These are phyloP conservation scores for Nesogale talazaci DNA, from an alignment of 2,113 vertebrate species.

Conservation along the genomic window DNA sequence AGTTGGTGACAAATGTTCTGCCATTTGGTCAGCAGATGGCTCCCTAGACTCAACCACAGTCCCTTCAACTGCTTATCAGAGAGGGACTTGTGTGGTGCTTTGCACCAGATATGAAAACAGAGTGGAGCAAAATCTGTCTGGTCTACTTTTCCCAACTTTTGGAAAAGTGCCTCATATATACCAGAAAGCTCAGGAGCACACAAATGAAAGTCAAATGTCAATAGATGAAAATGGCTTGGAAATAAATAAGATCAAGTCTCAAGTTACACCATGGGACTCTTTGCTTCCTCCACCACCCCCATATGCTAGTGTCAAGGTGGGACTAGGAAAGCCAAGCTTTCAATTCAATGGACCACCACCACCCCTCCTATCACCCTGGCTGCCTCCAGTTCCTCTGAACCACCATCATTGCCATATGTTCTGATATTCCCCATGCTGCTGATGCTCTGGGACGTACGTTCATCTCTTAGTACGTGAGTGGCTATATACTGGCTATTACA, in stretches of 20 bases:
- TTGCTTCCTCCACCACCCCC: slow-evolving; percentile 83
- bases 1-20: slow-evolving; percentile 90
- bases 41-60: slow-evolving; percentile 91
- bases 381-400: slow-evolving; percentile 50
- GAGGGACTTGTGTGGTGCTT: slow-evolving; percentile 89
- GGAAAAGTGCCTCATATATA: slow-evolving; percentile 83
- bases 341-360: not conserved
- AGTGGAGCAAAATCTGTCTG: slow-evolving; percentile 89
- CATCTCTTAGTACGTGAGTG: slow-evolving; percentile 97
- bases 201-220: slow-evolving; percentile 87
- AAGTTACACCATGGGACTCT: slow-evolving; percentile 81
- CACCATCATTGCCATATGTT: slow-evolving; percentile 92
- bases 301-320: slow-evolving; percentile 82
- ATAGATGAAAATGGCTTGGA: slow-evolving; percentile 90
- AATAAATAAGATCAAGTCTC: slow-evolving; percentile 84
- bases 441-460: slow-evolving; percentile 93
- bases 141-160: slow-evolving; percentile 85
- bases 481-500: slow-evolving; percentile 95
- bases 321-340: slow-evolving; percentile 53
- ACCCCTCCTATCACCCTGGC: not conserved
- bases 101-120: slow-evolving; percentile 90
- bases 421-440: slow-evolving; percentile 88
- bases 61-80: slow-evolving; percentile 86
- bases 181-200: not conserved
- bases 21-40: slow-evolving; percentile 94